Percentiles rank a stretch among this genome's conserved stretches.
Evolutionary conservation across 2,113 vertebrate genomes (phyloP).

Genomic region (Plectropomus leopardus): DNA sequence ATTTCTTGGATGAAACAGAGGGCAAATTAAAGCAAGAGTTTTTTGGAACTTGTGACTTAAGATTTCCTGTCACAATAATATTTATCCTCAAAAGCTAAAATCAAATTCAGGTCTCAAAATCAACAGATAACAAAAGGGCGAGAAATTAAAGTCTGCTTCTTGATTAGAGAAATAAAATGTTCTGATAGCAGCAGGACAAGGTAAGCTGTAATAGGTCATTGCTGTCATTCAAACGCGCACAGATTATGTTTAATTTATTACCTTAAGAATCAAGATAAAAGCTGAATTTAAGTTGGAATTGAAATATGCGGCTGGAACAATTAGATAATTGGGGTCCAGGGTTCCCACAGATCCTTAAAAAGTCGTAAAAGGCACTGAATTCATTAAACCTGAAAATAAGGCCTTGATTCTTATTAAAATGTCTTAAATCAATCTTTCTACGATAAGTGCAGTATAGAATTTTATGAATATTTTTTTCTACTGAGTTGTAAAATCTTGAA

Average conservation of each 20-base stretch:
- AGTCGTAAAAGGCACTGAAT: too few relatives aligned
- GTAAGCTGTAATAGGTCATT: conserved; percentile 8
- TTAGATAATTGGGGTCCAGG: background rate
- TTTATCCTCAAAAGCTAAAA: conserved; percentile 31
- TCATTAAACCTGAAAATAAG: too few relatives aligned
- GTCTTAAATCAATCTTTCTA: too few relatives aligned
- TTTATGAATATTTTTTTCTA: too few relatives aligned
- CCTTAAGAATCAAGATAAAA: background rate
- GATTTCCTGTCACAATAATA: conserved; percentile 24
- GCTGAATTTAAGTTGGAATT: conserved; percentile 13
- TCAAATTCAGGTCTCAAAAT: conserved; percentile 4
- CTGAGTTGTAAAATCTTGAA: too few relatives aligned
- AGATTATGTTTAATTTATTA: conserved; percentile 12
- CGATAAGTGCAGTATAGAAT: too few relatives aligned
- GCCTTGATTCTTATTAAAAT: too few relatives aligned
- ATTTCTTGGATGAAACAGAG: conserved; percentile 54
- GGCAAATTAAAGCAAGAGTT: conserved; percentile 70
- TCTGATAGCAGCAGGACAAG: background rate
- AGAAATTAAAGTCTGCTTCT: background rate
- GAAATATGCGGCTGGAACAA: background rate
- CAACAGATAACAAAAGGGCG: background rate
- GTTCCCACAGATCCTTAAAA: too few relatives aligned
- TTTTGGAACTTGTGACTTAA: conserved; percentile 47
- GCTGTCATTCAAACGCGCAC: conserved; percentile 7
- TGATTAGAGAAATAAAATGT: conserved; percentile 3